Base-by-base conservation (phyloP, 2,888 invertebrate species). In the Dioctria rufipes region DNA sequence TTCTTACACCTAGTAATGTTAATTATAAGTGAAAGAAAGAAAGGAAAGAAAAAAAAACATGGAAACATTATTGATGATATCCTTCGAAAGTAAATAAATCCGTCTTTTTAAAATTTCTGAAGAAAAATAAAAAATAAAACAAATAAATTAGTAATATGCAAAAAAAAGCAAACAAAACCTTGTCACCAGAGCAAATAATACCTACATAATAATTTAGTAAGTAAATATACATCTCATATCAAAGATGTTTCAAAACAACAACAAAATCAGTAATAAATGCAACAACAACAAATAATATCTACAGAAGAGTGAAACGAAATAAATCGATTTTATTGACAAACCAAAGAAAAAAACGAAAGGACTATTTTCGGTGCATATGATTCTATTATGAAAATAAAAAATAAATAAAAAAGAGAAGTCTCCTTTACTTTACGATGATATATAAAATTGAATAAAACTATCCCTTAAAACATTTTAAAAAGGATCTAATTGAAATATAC, bases 61-160 rank as follows among this genome's bases (percentile, higher is more conserved):
- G 5, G 25, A 25, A 25, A 60, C 42, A 75, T 75, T 43, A 60
- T 43, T 60, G 63, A 42, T 9, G 40, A 63, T 77, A 77, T 77
- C 77, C 77, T 77, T 77, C 11, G 39, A 61, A 49, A 60, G 77
- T 77, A 63, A 77, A 77, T 77, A 77, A 77, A 77, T 77, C 77
- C 77, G 77, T 77, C 77, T 77, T 77, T 77, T 63, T 63, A 25
- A 71, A 71, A 71, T 5, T 61, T 63, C 46, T 63, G 37, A 61
- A 40, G 3, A 43, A 77, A 78, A 78, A 61, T 65, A 61, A 13
- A 65, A 39, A 63, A 46, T 42, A 9, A 79, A 81, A 49, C 43
- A 46, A 39, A 61, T 25, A 25, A 25, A 25, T 25, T 25, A 25
- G 25, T 25, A 25, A 25, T 25, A 43, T 11, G 37, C 39, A 80